phyloP scores from a whole-genome alignment of 2,888 invertebrate genomes.

The Calameuta idolon region DNA sequence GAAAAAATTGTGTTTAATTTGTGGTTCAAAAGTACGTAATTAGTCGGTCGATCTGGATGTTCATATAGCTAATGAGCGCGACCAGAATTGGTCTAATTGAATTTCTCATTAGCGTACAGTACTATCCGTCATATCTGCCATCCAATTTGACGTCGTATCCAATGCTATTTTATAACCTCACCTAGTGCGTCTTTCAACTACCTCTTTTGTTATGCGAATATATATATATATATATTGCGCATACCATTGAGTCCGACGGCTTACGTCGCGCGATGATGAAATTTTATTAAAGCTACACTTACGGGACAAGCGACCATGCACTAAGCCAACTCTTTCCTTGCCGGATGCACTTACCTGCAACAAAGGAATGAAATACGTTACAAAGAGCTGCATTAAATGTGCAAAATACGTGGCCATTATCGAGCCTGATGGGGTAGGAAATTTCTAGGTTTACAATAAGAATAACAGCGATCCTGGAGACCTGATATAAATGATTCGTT shows the following conservation, averaged over 20 bases:
- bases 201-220: not conserved
- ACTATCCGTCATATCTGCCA: slow-evolving; percentile 42
- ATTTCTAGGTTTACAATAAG: too few relatives aligned
- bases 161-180: too few relatives aligned
- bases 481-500: too few relatives aligned
- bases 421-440: too few relatives aligned
- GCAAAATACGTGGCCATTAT: too few relatives aligned
- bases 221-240: not conserved
- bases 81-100: slow-evolving; percentile 34
- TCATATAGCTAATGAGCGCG: too few relatives aligned
- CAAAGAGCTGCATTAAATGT: slow-evolving; percentile 1
- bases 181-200: not conserved
- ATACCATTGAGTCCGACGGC: not conserved
- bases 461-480: too few relatives aligned
- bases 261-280: slow-evolving; percentile 4
- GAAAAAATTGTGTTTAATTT: too few relatives aligned
- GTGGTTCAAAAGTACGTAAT: too few relatives aligned
- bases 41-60: too few relatives aligned
- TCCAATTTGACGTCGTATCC: slow-evolving; percentile 18
- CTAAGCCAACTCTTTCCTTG: too few relatives aligned
- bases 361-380: slow-evolving; percentile 18
- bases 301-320: not conserved
- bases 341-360: slow-evolving; percentile 35
- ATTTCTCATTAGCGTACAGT: slow-evolving; percentile 40
- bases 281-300: slow-evolving; percentile 7